Conservation (phyloP, 2,113 vertebrate genomes). For the Butorides virescens region DNA sequence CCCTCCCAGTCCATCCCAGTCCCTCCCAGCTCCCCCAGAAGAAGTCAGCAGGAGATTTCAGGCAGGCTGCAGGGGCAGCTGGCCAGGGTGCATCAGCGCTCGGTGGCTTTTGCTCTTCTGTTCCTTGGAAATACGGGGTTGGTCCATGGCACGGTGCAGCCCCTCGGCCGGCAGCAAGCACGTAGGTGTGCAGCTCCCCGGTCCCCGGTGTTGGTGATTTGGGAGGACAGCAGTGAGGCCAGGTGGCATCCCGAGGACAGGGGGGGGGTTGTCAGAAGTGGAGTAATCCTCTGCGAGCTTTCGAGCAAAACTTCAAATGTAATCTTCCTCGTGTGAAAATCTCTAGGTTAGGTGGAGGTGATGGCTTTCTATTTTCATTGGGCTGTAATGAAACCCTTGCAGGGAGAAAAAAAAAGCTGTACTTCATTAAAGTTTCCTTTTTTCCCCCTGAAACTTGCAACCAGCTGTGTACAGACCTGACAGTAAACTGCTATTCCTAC, state of each 20-base stretch:
- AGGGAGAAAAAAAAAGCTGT: not conserved
- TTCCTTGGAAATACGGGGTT: too few species aligned
- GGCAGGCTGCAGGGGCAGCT: not conserved
- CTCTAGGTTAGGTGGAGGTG: not conserved
- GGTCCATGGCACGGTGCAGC: accelerated
- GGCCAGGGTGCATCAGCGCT: not conserved
- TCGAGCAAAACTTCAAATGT: not conserved
- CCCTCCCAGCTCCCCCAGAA: not conserved
- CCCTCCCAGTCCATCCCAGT: not conserved
- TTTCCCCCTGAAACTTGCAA: not conserved
- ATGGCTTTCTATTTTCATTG: not conserved
- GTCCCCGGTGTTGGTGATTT: accelerated
- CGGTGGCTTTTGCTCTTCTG: accelerated
- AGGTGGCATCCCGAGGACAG: not conserved
- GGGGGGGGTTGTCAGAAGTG: not conserved
- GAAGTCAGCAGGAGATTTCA: not conserved
- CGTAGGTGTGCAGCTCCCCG: accelerated
- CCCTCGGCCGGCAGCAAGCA: not conserved
- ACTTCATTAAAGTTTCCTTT: not conserved
- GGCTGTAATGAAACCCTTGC: not conserved
- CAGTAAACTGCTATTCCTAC: not conserved
- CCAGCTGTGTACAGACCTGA: not conserved
- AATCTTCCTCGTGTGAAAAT: not conserved
- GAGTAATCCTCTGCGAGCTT: not conserved
- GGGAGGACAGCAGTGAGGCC: not conserved